phyloP scores from a whole-genome alignment of 1,140 invertebrate species.

The Anoplophora glabripennis region DNA sequence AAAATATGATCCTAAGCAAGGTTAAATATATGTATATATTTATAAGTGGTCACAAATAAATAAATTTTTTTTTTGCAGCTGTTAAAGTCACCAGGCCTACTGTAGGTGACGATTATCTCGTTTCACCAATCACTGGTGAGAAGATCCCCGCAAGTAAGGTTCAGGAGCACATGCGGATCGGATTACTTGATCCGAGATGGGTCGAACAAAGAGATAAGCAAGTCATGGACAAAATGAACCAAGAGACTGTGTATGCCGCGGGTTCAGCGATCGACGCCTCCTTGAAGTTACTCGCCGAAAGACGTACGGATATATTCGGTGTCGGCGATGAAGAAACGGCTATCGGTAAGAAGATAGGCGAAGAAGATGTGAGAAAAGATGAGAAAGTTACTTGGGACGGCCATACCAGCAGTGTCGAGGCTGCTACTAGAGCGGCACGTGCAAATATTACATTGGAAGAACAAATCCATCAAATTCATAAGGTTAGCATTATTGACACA shows the following conservation, averaged over 20 bases:
- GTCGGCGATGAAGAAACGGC: conserved; percentile 97
- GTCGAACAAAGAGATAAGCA: conserved; percentile 93
- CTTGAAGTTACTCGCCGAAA: conserved; percentile 92
- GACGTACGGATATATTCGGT: conserved; percentile 99
- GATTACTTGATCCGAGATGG: conserved; percentile 96
- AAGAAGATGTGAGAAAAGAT: conserved; percentile 85
- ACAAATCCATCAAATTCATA: conserved; percentile 96
- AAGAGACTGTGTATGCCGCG: conserved; percentile 83
- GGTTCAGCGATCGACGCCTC: conserved; percentile 92
- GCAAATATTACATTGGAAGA: conserved; percentile 96
- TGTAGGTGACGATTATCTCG: conserved; percentile 84
- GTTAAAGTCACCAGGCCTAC: conserved; percentile 58
- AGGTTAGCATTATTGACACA: conserved; percentile 53
- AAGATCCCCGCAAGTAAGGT: conserved; percentile 95
- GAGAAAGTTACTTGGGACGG: conserved; percentile 97
- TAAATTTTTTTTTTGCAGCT: conserved; percentile 38
- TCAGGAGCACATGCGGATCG: conserved; percentile 96
- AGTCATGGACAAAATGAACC: conserved; percentile 76
- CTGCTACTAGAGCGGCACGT: conserved; percentile 84
- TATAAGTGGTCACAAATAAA: too few species aligned
- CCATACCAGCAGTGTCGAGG: conserved; percentile 92
- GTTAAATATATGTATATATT: conserved; percentile 39
- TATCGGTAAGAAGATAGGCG: conserved; percentile 98
- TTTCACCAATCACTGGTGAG: conserved; percentile 98
- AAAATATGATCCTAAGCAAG: conserved; percentile 95